Evolutionary conservation across 2,113 vertebrate genomes (phyloP).

Genomic region (Vulpes ferrilata): DNA sequence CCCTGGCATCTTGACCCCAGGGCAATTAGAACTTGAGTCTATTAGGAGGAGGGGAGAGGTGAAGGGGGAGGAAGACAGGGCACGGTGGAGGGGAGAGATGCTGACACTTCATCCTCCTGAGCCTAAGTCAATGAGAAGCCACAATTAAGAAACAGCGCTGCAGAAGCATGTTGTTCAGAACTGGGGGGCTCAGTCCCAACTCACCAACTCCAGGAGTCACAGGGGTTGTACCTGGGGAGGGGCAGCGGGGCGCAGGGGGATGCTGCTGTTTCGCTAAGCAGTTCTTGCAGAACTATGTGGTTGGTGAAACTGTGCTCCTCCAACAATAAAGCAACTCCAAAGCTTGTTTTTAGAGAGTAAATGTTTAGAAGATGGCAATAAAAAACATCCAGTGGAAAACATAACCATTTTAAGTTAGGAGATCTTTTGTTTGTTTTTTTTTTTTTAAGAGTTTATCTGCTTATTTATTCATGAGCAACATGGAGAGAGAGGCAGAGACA

Average conservation of each 20-base stretch:
- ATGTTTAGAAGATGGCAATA: background rate
- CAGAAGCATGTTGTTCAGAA: background rate
- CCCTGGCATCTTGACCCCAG: background rate
- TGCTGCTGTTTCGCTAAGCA: background rate
- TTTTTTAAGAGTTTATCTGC: too few species aligned
- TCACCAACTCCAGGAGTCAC: background rate
- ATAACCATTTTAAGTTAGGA: background rate
- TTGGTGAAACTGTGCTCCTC: too few species aligned
- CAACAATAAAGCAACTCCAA: background rate
- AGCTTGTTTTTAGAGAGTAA: too few species aligned
- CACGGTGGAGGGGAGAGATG: too few species aligned
- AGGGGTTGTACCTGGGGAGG: background rate
- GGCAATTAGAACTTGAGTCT: background rate
- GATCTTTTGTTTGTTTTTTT: too few species aligned
- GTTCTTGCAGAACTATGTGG: background rate
- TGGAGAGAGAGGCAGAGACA: too few species aligned
- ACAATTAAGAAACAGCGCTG: background rate
- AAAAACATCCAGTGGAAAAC: background rate
- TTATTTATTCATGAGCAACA: too few species aligned
- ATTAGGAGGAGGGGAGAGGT: background rate
- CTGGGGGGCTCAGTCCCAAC: background rate
- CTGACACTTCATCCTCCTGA: background rate
- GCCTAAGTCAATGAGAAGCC: background rate
- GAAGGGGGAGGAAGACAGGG: background rate
- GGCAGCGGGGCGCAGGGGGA: accelerated